These are phyloP conservation scores for Diacarnus erythraeanus DNA, from an alignment of 37 sponge, comb jelly and placozoan species.

Conservation along the genomic window DNA sequence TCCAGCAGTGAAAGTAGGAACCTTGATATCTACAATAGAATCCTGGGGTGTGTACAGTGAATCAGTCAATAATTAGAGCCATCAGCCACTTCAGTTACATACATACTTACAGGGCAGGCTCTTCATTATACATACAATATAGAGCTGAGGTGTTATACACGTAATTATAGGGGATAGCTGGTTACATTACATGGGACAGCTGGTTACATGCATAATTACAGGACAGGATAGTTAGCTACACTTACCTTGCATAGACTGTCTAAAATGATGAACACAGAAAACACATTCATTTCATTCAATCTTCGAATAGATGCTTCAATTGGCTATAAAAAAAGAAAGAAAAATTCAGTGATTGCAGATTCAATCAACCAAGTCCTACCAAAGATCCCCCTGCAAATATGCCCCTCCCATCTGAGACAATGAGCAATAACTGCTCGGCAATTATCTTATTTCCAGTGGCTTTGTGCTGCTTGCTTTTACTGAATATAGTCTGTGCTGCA, in stretches of 20 bases:
- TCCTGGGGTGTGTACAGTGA: conserved; percentile 46
- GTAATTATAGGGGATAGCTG: no score
- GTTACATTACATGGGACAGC: no score
- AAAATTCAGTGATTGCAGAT: neutral
- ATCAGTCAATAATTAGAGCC: neutral
- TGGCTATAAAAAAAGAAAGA: conserved; percentile 51
- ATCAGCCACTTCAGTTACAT: no score
- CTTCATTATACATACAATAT: no score
- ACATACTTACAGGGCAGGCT: no score
- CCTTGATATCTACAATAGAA: conserved; percentile 82
- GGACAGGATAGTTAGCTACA: neutral
- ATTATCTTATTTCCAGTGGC: neutral
- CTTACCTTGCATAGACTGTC: conserved; percentile 75
- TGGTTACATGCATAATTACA: no score
- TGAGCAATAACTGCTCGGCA: conserved; percentile 77
- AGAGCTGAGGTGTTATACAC: no score
- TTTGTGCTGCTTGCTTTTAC: neutral
- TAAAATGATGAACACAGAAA: conserved; percentile 90
- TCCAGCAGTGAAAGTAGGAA: conserved; percentile 68
- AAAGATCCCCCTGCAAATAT: conserved; percentile 82
- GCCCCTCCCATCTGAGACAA: conserved; percentile 97
- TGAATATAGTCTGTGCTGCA: conserved; percentile 39
- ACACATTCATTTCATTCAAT: conserved; percentile 80
- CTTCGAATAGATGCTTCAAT: conserved; percentile 69
- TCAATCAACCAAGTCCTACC: conserved; percentile 25